Conservation (phyloP, 2,888 invertebrate genomes). For the Anthrax anthrax region DNA sequence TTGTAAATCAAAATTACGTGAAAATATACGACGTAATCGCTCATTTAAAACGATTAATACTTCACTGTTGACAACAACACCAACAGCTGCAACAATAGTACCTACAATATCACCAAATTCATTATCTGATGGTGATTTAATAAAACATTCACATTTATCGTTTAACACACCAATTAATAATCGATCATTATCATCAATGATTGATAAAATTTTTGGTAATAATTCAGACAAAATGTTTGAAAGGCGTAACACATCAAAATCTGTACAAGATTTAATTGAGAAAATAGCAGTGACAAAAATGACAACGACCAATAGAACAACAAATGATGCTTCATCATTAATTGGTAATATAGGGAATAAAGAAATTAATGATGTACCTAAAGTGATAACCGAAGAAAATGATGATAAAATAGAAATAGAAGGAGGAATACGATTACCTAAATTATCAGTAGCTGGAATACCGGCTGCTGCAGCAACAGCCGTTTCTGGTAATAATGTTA, state of each 20-base stretch:
- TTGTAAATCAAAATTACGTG: slow-evolving; percentile 11
- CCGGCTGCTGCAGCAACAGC: background rate
- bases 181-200: slow-evolving; percentile 8
- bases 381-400: background rate
- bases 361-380: background rate
- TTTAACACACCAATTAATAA: slow-evolving; percentile 1
- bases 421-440: background rate
- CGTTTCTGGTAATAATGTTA: background rate
- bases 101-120: too few species aligned
- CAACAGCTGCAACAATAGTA: background rate
- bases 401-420: background rate
- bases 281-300: slow-evolving; percentile 10
- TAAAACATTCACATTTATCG: background rate
- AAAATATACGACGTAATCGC: slow-evolving; percentile 15
- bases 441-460: background rate
- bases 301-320: slow-evolving; percentile 7
- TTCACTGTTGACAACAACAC: too few species aligned
- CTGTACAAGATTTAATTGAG: slow-evolving; percentile 13
- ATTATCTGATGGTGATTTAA: background rate
- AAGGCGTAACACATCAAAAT: slow-evolving; percentile 10
- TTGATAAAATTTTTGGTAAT: slow-evolving; percentile 8
- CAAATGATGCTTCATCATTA: background rate
- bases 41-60: slow-evolving; percentile 14
- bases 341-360: background rate
- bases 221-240: slow-evolving; percentile 1